These are phyloP conservation scores for Drosophila chauvacae DNA, from an alignment of 1,140 invertebrate genomes.

Conservation along the genomic window DNA sequence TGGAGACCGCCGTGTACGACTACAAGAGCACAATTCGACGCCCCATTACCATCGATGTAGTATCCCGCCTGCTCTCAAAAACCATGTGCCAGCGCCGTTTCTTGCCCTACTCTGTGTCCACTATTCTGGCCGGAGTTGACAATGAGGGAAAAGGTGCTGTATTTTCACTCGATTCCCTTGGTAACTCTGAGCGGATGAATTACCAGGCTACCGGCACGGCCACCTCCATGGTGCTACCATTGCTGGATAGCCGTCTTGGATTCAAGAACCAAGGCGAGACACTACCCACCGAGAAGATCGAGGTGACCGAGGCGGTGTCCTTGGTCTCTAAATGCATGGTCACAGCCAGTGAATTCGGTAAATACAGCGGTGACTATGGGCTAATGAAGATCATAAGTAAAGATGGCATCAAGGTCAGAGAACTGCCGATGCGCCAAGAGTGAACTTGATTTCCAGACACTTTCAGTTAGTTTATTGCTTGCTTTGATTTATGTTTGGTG, in stretches of 20 bases:
- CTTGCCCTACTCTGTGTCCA: conserved; percentile 99
- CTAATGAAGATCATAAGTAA: conserved; percentile 95
- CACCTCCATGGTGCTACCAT: conserved; percentile 91
- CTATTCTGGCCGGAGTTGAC: conserved; percentile 96
- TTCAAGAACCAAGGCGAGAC: conserved; percentile 93
- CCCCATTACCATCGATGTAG: conserved; percentile 95
- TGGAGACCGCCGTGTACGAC: conserved; percentile 95
- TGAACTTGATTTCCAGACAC: conserved; percentile 84
- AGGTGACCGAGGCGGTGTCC: conserved; percentile 89
- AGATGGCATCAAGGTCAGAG: conserved; percentile 91
- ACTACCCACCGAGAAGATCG: conserved; percentile 85
- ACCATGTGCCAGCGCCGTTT: conserved; percentile 98
- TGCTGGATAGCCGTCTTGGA: conserved; percentile 96
- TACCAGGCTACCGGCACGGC: conserved; percentile 94
- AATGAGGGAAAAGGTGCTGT: conserved; percentile 95
- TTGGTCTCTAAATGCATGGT: conserved; percentile 96
- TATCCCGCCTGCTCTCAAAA: conserved; percentile 97
- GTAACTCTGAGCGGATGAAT: conserved; percentile 92
- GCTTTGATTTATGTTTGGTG: background rate
- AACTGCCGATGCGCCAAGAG: conserved; percentile 91
- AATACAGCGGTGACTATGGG: conserved; percentile 97
- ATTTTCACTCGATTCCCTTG: conserved; percentile 98
- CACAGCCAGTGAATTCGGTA: conserved; percentile 98
- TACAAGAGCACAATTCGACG: conserved; percentile 98
- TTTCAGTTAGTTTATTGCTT: background rate